Evolutionary conservation across 30 jellyfish, hydroid and myxozoan species (phyloP), one percentile per base, ranked within the genome.

Genomic region (Mastigias papua): DNA sequence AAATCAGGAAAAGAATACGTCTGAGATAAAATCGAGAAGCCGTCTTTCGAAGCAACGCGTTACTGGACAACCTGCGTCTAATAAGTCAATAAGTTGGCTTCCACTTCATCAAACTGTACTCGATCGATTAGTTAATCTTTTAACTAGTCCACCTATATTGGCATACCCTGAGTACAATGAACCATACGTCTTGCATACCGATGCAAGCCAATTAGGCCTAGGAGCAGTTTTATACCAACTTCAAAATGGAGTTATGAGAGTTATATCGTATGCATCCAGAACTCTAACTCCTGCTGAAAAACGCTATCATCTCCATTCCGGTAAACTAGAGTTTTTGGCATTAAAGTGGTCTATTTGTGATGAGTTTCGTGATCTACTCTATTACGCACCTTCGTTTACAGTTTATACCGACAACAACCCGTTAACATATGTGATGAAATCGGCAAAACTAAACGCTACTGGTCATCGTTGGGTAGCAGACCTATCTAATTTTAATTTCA

Each of bases 401-500:
- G 90, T 58, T 15, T 85, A 46, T 60, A 73, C 84, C 34, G 95
- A 86, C 62, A 86, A 86, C 50, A 75, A 86, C 69, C 89, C 95
- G 26, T 71, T 86, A 5, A 64, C 85, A 27, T 86, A 86, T 32
- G 80, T 86, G 35, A 33, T 86, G 68, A 32, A 72, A 17, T 21
- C 83, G 54, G 85, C 95, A 11, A 86, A 86, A 48, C 65, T 86
- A 65, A 86, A 54, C 10, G 95, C 84, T 2, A 86, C 89, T 2
- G 89, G 95, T 9, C 90, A 86, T 21, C 73, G 90, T 0, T 86
- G 95, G 95, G 89, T 86, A 23, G 65, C 95, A 1, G 83, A 73
- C 7, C 63, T 86, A 3, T 1, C 95, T 19, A 51, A 58, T 34
- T 86, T 87, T 23, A 35, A 49, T 20, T 77, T 87, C 76, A 62